phyloP scores from a whole-genome alignment of 2,888 invertebrate genomes.

The Nasonia oneida region DNA sequence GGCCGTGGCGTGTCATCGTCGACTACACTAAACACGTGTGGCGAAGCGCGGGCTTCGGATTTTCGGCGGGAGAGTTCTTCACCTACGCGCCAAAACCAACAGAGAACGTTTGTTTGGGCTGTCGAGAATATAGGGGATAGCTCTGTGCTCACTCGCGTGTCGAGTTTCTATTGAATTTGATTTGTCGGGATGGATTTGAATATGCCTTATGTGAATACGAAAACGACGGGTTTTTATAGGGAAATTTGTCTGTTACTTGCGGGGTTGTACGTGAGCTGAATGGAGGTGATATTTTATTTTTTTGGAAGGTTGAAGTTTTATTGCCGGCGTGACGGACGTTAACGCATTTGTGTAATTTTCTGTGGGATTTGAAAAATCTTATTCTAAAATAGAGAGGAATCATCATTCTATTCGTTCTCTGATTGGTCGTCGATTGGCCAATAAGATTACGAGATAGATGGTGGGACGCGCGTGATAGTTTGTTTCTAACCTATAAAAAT shows the following conservation, averaged over 20 bases:
- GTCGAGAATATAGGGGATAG: background rate
- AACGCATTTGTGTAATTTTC: background rate
- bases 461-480: too few species aligned
- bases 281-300: slow-evolving; percentile 7
- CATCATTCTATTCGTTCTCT: too few species aligned
- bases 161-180: background rate
- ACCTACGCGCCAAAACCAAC: slow-evolving; percentile 21
- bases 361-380: background rate
- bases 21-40: background rate
- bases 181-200: background rate
- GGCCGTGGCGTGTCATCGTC: background rate
- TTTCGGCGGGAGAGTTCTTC: background rate
- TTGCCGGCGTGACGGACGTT: background rate
- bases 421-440: too few species aligned
- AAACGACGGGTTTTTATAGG: background rate
- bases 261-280: background rate
- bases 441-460: too few species aligned
- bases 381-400: too few species aligned
- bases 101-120: background rate
- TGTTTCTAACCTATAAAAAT: too few species aligned
- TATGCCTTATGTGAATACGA: background rate
- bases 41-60: background rate
- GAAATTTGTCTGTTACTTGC: background rate
- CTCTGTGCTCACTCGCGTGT: background rate
- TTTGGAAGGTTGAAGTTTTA: background rate